Conservation (phyloP, 1,140 invertebrate species). For the Rhizoglyphus robini region DNA sequence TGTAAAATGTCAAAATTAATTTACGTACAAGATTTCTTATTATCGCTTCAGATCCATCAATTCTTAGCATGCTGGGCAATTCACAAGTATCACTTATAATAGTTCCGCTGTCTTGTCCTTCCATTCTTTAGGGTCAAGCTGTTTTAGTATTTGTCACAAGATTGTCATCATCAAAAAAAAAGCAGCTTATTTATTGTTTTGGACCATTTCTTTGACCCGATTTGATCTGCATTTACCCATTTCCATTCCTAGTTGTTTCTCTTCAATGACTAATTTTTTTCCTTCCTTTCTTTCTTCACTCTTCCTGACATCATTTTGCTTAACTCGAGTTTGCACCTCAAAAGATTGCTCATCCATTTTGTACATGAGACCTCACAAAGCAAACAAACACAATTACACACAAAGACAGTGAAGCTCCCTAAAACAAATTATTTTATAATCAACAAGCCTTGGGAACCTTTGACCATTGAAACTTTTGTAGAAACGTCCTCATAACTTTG, state of each 20-base stretch:
- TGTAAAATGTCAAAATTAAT: not conserved
- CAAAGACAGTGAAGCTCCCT: not conserved
- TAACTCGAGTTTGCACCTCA: not conserved
- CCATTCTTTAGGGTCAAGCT: conserved; percentile 89
- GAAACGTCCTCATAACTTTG: not conserved
- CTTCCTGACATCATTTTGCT: not conserved
- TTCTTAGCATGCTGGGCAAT: conserved; percentile 49
- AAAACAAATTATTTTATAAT: not conserved
- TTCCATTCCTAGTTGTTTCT: not conserved
- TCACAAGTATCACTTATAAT: conserved; percentile 70
- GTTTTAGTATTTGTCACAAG: conserved; percentile 60
- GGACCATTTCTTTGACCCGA: no score
- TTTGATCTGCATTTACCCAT: no score
- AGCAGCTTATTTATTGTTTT: not conserved
- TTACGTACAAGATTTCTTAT: conserved; percentile 76
- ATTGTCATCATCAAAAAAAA: conserved; percentile 24
- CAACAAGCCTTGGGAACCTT: no score
- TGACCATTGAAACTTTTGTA: not conserved
- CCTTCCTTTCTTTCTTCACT: not conserved
- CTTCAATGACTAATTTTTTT: not conserved
- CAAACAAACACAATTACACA: no score
- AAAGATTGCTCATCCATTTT: conserved; percentile 8
- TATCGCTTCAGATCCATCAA: conserved; percentile 71
- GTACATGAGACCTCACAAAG: not conserved
- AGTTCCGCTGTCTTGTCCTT: conserved; percentile 95